These are phyloP conservation scores for Deilephila porcellus DNA, from an alignment of 2,888 invertebrate species.

Conservation along the genomic window DNA sequence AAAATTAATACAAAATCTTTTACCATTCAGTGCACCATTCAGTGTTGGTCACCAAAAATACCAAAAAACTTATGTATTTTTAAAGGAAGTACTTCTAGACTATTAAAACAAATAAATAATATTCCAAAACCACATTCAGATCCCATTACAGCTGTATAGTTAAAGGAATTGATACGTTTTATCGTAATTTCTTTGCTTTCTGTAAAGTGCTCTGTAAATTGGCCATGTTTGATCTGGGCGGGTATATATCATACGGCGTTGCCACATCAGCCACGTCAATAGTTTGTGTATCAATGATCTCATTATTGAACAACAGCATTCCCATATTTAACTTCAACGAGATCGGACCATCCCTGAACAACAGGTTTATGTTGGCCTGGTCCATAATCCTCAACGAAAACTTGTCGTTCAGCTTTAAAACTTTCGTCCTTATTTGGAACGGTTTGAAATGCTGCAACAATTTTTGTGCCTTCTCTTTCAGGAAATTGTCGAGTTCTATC, in stretches of 20 bases:
- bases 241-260: constrained; percentile 51
- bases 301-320: constrained; percentile 69
- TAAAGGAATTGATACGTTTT: constrained; percentile 12
- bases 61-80: too few species aligned
- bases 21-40: too few species aligned
- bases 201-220: constrained; percentile 45
- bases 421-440: constrained; percentile 59
- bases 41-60: too few species aligned
- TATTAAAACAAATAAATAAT: too few species aligned
- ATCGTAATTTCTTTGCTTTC: constrained; percentile 36
- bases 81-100: too few species aligned
- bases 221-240: constrained; percentile 43
- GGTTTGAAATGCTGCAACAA: constrained; percentile 54
- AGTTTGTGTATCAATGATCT: constrained; percentile 61
- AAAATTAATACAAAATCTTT: too few species aligned
- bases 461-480: constrained; percentile 52
- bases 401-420: constrained; percentile 59
- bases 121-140: too few species aligned
- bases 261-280: constrained; percentile 49
- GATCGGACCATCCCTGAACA: constrained; percentile 51
- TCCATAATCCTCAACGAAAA: constrained; percentile 62
- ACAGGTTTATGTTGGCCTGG: constrained; percentile 58
- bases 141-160: background rate
- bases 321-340: constrained; percentile 61
- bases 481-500: constrained; percentile 57